Evolutionary conservation across 2,797 vertebrate genomes (phyloP).

Genomic region (Phylloscopus collybita): DNA sequence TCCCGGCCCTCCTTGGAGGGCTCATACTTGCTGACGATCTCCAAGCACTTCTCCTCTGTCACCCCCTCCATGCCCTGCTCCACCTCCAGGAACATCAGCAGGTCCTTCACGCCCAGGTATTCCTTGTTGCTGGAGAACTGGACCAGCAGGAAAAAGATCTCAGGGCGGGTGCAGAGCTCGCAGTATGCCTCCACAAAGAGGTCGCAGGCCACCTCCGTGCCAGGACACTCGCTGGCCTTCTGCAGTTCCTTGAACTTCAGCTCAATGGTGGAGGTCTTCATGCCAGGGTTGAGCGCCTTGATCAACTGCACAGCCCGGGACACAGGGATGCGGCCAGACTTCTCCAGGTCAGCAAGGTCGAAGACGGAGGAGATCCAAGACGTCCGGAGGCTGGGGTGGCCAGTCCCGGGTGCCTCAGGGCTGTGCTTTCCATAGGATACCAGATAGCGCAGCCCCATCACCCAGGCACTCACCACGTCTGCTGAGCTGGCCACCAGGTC

Average conservation of each 20-base stretch:
- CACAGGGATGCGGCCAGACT: constrained; percentile 84
- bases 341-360: constrained; percentile 85
- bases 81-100: constrained; percentile 90
- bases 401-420: constrained; percentile 80
- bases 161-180: constrained; percentile 91
- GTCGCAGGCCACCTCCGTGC: constrained; percentile 83
- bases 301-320: constrained; percentile 89
- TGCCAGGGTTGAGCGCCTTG: constrained; percentile 90
- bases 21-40: constrained; percentile 88
- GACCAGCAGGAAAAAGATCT: constrained; percentile 91
- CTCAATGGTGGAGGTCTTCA: constrained; percentile 89
- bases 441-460: constrained; percentile 92
- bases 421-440: constrained; percentile 90
- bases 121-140: constrained; percentile 97
- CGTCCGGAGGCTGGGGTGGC: constrained; percentile 86
- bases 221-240: constrained; percentile 84
- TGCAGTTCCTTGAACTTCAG: constrained; percentile 93
- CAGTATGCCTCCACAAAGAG: constrained; percentile 90
- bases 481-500: constrained; percentile 90
- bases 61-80: constrained; percentile 92
- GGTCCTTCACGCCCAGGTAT: constrained; percentile 90
- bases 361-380: constrained; percentile 93
- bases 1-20: constrained; percentile 89
- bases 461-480: constrained; percentile 91
- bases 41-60: constrained; percentile 87